Base-by-base conservation (phyloP, 2,797 vertebrate genomes). In the Podarcis siculus region DNA sequence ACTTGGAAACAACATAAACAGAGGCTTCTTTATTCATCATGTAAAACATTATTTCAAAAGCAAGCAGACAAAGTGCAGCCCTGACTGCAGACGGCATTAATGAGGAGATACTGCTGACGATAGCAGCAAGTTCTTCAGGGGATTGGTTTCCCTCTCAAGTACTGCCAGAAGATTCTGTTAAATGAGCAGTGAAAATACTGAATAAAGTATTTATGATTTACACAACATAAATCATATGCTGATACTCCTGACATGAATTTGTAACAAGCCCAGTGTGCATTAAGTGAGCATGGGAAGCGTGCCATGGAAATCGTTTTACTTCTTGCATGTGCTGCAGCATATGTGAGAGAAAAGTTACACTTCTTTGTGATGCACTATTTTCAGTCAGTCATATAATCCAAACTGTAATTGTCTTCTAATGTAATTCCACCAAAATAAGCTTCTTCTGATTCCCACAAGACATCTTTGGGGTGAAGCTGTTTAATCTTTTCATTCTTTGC, bases 201-300 rank as follows among this genome's bases (percentile, higher is more conserved):
- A 93, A 92, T 95, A 45, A 96, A 96, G 90, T 94, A 96, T 96
- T 96, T 91, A 96, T 94, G 93, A 95, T 90, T 92, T 94, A 91
- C 69, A 93, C 3, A 91, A 77, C 55, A 95, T 87, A 94, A 92
- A 94, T 94, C 84, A 94, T 78, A 91, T 83, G 92, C 61, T 89
- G 90, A 89, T 91, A 91, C 37, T 77, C 76, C 89, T 92, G 89
- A 94, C 88, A 64, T 87, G 85, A 88, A 91, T 90, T 92, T 91
- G 66, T 61, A 92, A 91, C 42, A 85, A 45, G 55, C 49, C n/a
- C 91, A 86, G 76, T 0, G 17, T 8, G 67, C 80, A 92, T 91
- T 94, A 94, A 89, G 58, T 81, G 87, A 93, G 89, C 89, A 92
- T 42, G 76, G 87, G 80, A 87, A 83, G 76, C 0, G 15, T 5